These are phyloP conservation scores for Eidolon helvum DNA, from an alignment of 2,113 vertebrate species.

Conservation along the genomic window DNA sequence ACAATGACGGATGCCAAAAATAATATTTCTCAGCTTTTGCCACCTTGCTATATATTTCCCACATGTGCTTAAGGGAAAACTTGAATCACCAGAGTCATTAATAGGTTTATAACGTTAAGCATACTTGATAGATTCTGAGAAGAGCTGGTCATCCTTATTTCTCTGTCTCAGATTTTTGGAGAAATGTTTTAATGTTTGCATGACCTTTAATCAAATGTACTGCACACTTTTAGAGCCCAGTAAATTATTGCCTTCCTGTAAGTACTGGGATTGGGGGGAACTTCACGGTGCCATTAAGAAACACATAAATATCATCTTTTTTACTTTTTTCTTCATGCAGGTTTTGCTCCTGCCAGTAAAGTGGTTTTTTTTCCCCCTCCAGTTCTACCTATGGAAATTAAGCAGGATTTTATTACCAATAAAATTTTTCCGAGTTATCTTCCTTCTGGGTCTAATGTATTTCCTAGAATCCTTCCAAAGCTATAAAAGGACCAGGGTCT, in stretches of 20 bases:
- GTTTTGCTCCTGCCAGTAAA: conserved; percentile 41
- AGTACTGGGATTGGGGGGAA: background rate
- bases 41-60: conserved; percentile 36
- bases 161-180: conserved; percentile 23
- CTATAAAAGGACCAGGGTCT: background rate
- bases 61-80: conserved; percentile 34
- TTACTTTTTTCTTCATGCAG: background rate
- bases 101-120: conserved; percentile 47
- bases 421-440: conserved; percentile 49
- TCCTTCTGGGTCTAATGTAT: conserved; percentile 48
- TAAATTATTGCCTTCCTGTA: conserved; percentile 6
- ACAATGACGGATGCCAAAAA: conserved; percentile 48
- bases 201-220: conserved; percentile 64
- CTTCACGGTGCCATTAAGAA: conserved; percentile 35
- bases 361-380: too few species aligned
- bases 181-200: conserved; percentile 48
- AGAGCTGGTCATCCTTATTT: conserved; percentile 39
- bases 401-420: conserved; percentile 52
- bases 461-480: conserved; percentile 4
- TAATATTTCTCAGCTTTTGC: conserved; percentile 15
- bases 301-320: conserved; percentile 49
- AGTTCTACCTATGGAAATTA: conserved; percentile 48
- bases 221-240: conserved; percentile 32
- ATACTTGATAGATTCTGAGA: conserved; percentile 30
- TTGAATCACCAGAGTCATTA: conserved; percentile 40